These are phyloP conservation scores for Yponomeuta sedellus DNA, from an alignment of 2,888 invertebrate genomes.

Conservation along the genomic window DNA sequence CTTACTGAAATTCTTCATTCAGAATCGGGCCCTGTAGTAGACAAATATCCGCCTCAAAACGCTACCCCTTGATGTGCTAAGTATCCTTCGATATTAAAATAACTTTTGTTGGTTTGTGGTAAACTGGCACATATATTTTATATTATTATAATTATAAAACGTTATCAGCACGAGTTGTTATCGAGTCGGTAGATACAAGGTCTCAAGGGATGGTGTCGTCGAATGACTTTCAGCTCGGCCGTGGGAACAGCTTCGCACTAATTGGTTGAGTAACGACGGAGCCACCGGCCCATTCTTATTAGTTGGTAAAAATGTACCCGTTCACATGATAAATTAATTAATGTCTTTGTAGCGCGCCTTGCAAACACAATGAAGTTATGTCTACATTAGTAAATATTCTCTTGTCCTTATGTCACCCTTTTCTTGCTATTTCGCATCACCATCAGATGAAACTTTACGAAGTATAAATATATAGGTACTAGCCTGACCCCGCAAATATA, in stretches of 20 bases:
- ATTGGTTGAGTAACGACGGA: constrained; percentile 58
- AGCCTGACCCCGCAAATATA: too few species aligned
- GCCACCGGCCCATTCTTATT: constrained; percentile 47
- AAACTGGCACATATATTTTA: too few species aligned
- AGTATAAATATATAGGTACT: too few species aligned
- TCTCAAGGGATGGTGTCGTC: constrained; percentile 44
- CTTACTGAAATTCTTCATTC: too few species aligned
- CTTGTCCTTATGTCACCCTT: background rate
- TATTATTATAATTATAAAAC: too few species aligned
- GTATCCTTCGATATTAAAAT: background rate
- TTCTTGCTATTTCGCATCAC: background rate
- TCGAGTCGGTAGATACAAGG: constrained; percentile 9
- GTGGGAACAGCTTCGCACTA: constrained; percentile 54
- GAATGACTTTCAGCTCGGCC: constrained; percentile 23
- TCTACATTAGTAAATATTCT: background rate
- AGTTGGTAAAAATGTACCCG: constrained; percentile 44
- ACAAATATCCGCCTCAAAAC: too few species aligned
- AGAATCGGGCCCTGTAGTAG: too few species aligned
- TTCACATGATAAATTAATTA: constrained; percentile 48
- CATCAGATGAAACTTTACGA: background rate
- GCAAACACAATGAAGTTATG: background rate
- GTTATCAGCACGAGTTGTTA: too few species aligned
- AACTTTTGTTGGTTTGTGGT: background rate
- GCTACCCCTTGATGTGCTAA: background rate
- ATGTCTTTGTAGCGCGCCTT: constrained; percentile 25